phyloP scores from a whole-genome alignment of 2,113 vertebrate genomes.

The Chloebia gouldiae region DNA sequence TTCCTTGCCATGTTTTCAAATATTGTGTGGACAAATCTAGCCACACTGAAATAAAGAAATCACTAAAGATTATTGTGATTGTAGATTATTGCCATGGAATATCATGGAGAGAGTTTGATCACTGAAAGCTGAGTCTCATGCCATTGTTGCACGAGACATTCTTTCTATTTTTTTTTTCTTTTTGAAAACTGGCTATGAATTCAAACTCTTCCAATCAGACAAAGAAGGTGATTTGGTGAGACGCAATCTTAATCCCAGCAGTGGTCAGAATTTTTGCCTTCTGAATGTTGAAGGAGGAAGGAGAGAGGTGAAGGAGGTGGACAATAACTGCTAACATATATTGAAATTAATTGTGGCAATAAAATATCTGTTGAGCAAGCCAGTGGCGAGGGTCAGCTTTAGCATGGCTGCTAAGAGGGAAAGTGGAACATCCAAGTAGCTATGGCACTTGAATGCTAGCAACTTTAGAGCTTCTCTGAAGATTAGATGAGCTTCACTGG shows the following conservation, averaged over 20 bases:
- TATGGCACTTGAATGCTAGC: background rate
- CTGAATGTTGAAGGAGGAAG: background rate
- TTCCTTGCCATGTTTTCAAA: background rate
- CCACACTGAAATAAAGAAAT: background rate
- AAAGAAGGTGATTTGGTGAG: background rate
- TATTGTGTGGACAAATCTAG: background rate
- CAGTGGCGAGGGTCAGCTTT: background rate
- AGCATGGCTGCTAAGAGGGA: background rate
- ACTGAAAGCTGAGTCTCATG: background rate
- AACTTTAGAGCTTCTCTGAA: background rate
- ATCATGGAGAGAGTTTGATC: background rate
- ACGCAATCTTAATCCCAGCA: fast-evolving
- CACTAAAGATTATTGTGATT: background rate
- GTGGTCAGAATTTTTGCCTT: background rate
- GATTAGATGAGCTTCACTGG: background rate
- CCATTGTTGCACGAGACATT: fast-evolving
- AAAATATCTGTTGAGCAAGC: background rate
- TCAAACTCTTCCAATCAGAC: background rate
- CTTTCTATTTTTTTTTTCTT: background rate
- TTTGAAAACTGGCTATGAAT: background rate
- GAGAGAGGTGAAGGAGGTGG: background rate
- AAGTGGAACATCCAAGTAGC: background rate
- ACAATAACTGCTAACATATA: background rate
- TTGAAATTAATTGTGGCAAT: background rate
- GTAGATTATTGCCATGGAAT: background rate